phyloP scores from a whole-genome alignment of 2,797 vertebrate species.

The Periparus ater region DNA sequence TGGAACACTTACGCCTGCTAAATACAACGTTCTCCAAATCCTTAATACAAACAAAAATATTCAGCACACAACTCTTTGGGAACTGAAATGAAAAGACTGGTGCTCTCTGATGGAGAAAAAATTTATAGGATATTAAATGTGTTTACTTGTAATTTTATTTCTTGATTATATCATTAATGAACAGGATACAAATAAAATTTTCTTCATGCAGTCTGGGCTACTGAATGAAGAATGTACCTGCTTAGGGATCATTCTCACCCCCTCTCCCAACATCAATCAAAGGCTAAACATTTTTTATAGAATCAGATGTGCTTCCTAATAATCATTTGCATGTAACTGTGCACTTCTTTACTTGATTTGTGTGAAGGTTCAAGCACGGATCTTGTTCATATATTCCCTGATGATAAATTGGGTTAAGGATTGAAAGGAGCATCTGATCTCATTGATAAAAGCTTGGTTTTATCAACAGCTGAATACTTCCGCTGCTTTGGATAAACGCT shows the following conservation, averaged over 20 bases:
- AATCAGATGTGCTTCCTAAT: background rate
- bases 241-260: background rate
- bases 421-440: conserved; percentile 26
- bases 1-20: background rate
- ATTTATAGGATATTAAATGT: background rate
- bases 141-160: background rate
- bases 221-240: background rate
- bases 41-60: background rate
- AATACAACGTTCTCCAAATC: background rate
- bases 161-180: background rate
- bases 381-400: background rate
- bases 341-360: background rate
- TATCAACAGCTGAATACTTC: conserved; percentile 14
- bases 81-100: background rate
- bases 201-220: background rate
- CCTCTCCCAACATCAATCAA: background rate
- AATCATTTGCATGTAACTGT: background rate
- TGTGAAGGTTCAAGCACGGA: background rate
- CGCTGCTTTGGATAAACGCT: background rate
- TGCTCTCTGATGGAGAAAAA: background rate
- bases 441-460: conserved; percentile 45
- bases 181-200: background rate
- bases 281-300: background rate
- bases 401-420: background rate
- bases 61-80: background rate